Conservation (phyloP, 2,113 vertebrate genomes). For the Microtus oregoni region DNA sequence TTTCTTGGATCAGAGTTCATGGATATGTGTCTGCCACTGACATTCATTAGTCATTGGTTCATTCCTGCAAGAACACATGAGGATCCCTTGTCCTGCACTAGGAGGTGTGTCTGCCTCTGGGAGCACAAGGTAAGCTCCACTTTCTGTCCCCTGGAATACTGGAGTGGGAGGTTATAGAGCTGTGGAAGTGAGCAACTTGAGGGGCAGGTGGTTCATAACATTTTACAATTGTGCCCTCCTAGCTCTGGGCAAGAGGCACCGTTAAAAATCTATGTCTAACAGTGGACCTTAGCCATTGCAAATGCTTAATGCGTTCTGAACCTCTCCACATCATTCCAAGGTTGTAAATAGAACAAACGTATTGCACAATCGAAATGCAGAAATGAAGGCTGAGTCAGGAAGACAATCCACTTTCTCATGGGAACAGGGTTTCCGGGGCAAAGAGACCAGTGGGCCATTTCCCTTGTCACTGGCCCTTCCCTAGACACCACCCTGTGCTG, state of each 20-base stretch:
- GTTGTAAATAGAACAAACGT: neutral
- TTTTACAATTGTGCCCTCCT: neutral
- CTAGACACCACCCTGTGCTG: neutral
- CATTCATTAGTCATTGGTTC: neutral
- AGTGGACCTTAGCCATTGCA: neutral
- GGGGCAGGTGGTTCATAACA: neutral
- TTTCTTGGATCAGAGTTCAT: neutral
- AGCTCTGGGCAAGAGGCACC: neutral
- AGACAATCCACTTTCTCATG: neutral
- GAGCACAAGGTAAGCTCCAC: neutral
- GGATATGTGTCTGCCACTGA: neutral
- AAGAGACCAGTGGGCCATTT: neutral
- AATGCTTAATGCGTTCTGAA: neutral
- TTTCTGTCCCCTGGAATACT: constrained; percentile 4
- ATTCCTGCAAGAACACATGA: neutral
- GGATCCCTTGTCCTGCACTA: neutral
- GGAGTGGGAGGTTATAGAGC: neutral
- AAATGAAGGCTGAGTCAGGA: neutral
- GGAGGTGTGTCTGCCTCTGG: neutral
- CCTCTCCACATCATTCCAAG: neutral
- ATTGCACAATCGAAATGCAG: neutral
- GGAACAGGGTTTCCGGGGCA: neutral
- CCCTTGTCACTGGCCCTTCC: neutral
- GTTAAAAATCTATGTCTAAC: neutral
- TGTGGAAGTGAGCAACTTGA: neutral